Evolutionary conservation across 2,888 invertebrate species (phyloP), one percentile per base, ranked within the genome.

Genomic region (Rotaria macrura): DNA sequence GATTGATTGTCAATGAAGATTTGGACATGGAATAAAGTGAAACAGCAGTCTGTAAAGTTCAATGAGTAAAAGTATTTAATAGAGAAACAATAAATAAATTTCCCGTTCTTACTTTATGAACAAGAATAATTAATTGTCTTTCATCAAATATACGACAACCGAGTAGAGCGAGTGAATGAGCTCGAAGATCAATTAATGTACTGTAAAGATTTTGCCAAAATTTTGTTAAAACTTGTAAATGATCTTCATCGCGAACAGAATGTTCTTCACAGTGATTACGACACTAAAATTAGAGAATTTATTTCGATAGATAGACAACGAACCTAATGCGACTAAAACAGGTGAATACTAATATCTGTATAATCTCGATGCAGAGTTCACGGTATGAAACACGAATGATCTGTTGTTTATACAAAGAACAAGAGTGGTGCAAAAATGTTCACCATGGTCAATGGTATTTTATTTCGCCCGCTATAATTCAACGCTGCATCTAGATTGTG

Each of bases 101-200:
- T 72, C 1, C 6, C 12, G 7, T 23, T n/a, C 2, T 29, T 79
- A 79, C 74, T 43, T 79, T 79, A 43, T 79, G 38, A n/a, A 79
- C 43, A 5, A 79, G 7, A 40, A 79, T 43, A 25, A 79, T 25
- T 25, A 79, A 43, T 25, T 79, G 40, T 79, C 43, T 17, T 79
- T 79, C 74, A 25, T 79, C 74, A 9, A 79, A 79, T 40, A 79
- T 43, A 20, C 74, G 38, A 79, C 38, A 79, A 43, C 74, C 74
- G 9, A 25, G 34, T 79, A 43, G 43, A 79, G 43, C 74, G 2
- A 79, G 23, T 43, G 74, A 40, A 40, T 79, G 38, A 25, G 74
- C 74, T 23, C 74, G 74, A 79, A 79, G 74, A 79, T 79, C 74
- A 43, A 79, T 79, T 38, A 79, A 79, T 79, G 74, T 79, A 79